Conservation (phyloP, 2,113 vertebrate genomes). For the Colius striatus region DNA sequence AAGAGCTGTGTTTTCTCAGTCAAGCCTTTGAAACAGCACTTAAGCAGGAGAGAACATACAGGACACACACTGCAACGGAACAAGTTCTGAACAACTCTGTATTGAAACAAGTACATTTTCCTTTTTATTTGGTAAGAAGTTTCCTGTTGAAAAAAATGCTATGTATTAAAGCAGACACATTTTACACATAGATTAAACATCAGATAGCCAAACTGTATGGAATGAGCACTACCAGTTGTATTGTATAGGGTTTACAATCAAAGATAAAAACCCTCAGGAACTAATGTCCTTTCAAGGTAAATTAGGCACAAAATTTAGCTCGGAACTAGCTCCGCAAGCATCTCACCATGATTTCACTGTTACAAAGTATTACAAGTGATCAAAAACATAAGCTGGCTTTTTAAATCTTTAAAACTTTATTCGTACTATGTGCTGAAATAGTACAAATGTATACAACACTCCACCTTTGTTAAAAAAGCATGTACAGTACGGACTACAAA, state of each 20-base stretch:
- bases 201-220: slow-evolving; percentile 68
- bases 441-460: slow-evolving; percentile 41
- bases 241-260: slow-evolving; percentile 49
- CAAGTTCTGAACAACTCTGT: slow-evolving; percentile 41
- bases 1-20: neutral
- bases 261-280: slow-evolving; percentile 57
- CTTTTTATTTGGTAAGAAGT: slow-evolving; percentile 76
- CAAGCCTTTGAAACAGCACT: neutral
- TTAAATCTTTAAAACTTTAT: neutral
- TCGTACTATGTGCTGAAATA: slow-evolving; percentile 35
- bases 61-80: neutral
- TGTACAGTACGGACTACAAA: slow-evolving; percentile 25
- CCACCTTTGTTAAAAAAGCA: slow-evolving; percentile 52
- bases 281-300: slow-evolving; percentile 57
- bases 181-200: slow-evolving; percentile 71
- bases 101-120: slow-evolving; percentile 76
- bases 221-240: slow-evolving; percentile 50
- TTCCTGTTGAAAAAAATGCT: slow-evolving; percentile 78
- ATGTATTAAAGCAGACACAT: slow-evolving; percentile 75
- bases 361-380: slow-evolving; percentile 46
- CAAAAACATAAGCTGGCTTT: slow-evolving; percentile 31
- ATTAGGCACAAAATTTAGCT: slow-evolving; percentile 65
- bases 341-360: slow-evolving; percentile 40
- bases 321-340: slow-evolving; percentile 66
- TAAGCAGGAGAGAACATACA: neutral